Evolutionary conservation across 2,113 vertebrate species (phyloP), one percentile per base, ranked within the genome.

Genomic region (Perccottus glenii): DNA sequence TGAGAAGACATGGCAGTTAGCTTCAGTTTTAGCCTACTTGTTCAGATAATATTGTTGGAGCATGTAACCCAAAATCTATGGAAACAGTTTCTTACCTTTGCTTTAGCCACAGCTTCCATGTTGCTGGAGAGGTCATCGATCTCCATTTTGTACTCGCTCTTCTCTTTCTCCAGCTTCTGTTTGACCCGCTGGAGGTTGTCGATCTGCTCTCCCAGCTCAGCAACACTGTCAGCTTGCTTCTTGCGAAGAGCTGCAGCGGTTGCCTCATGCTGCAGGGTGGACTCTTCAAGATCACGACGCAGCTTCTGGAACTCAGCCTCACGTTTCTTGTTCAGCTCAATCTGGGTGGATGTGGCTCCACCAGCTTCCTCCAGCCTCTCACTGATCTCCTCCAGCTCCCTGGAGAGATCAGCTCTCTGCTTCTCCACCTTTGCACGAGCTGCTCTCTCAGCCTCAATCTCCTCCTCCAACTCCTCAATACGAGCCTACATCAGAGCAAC

Each of bases 371-470:
- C 89, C 0, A 90, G 88, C 81, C 89, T 88, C 84, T 91, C 85
- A 83, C 94, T 27, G 92, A 95, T 95, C 88, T 96, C 94, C 70
- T 96, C 94, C 53, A 95, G 90, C 67, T 97, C 96, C 79, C 94
- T 90, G 0, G 94, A 93, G 12, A 95, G 92, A 11, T 94, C 94
- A 52, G 92, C 81, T 42, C 94, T 85, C 67, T 93, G 91, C 86
- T 95, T 95, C 83, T 95, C 94, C 16, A 94, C 84, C 36, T 96
- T 96, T 6, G 95, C 94, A 0, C 91, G 68, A 61, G 92, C 88
- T 3, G 95, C 87, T 1, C 93, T 80, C 47, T 97, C 95, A 3
- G 94, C 94, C 75, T 98, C 95, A 1, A 95, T 96, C 85, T 97
- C 96, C 0, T 97, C 95, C 55, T 88, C 87, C 45, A 89, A 81